Evolutionary conservation across 1,140 invertebrate species (phyloP), one percentile per base, ranked within the genome.

Genomic region (Drosophila watanabei): DNA sequence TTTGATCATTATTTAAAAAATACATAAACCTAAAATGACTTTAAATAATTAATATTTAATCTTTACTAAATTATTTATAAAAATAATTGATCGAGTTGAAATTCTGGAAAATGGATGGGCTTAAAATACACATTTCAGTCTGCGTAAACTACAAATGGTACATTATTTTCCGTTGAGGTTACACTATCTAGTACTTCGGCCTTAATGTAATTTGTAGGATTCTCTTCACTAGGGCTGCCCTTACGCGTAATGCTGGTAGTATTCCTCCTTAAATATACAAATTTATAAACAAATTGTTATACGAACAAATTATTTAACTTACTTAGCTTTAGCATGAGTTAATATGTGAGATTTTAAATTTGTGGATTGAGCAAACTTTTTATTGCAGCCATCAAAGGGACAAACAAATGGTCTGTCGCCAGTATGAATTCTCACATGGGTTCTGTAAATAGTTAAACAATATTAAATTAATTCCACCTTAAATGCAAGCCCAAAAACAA

Each of bases 291-390:
- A 11, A 33, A 41, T 33, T 4, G 35, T 33, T 35, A 5, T 9
- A 10, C 18, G 41, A 20, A 16, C 5, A 24, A 37, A 46, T 28
- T 32, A 20, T 10, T 11, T 46, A 30, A 95, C 95, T 94, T 91
- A 97, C 96, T 98, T 98, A 77, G 98, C 97, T 95, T 99, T 99
- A 62, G 98, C 98, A 94, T 99, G 98, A 62, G 98, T 99, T 82
- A 99, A 95, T 94, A 99, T 99, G 94, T 99, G 98, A 82, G 98
- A 99, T 94, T 99, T 99, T 30, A 99, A 95, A 94, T 99, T 99
- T 77, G 98, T 99, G 41, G 98, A 98, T 94, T 99, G 98, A 35
- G 98, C 98, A 95, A 99, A 99, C 93, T 99, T 99, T 94, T 99
- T 99, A 93, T 98, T 99, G 94, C 98, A 99, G 30, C 98, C 98